Evolutionary conservation across 2,113 vertebrate species (phyloP), one percentile per base, ranked within the genome.

Genomic region (Buteo buteo): DNA sequence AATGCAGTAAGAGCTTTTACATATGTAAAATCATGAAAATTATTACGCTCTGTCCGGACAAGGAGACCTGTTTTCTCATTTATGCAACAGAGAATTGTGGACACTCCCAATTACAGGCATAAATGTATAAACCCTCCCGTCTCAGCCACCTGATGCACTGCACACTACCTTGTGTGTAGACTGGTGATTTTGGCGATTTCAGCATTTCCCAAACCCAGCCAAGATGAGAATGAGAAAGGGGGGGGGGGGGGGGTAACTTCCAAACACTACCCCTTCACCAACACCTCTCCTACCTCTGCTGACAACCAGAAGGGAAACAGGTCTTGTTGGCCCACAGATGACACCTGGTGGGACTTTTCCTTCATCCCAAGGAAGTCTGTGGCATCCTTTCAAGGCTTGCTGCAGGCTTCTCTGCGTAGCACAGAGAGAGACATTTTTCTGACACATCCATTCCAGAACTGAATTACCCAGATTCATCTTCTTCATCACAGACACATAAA

Each of bases 251-350:
- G 18, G 38, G n/a, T n/a, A n/a, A 1, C 2, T 59, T 59, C 31
- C 49, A 80, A 62, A 58, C 5, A 6, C 36, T 28, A 70, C 8
- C 5, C 10, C 9, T 13, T 54, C 8, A 29, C 26, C 32, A 65
- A 4, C 10, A 34, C 0, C 16, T 8, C 22, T 20, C 26, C 3
- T 13, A 6, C 10, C 5, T 12, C 7, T 3, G 1, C 29, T 13
- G 21, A 24, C 44, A 76, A 10, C 2, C 8, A 11, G 54, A 40
- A 32, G 47, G 7, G 1, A 80, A 62, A 49, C 2, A 45, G 20
- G 6, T 34, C 22, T 66, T 67, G 15, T 6, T 36, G 21, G 6
- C 52, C 40, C 62, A 8, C 0, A 6, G 20, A 7, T 72, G 49
- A 20, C 4, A 16, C 11, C 16, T 45, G 40, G 10, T n/a, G 29